Conservation (phyloP, 2,888 invertebrate genomes). For the Noctua pronuba region DNA sequence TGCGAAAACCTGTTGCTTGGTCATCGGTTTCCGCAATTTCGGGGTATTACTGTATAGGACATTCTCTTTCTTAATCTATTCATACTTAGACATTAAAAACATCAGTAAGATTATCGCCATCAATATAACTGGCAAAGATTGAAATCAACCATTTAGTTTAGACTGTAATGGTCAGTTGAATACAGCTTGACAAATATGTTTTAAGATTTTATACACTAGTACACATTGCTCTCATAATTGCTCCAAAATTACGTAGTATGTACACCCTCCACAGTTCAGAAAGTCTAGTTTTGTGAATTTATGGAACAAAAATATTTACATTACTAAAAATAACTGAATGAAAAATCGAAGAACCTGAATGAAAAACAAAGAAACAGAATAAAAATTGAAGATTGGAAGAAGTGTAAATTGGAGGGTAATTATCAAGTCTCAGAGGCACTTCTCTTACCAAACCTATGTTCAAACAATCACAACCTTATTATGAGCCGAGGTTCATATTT, state of each 20-base stretch:
- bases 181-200: slow-evolving; percentile 38
- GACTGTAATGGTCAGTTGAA: slow-evolving; percentile 34
- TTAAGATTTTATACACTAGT: slow-evolving; percentile 32
- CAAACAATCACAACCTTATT: slow-evolving; percentile 86
- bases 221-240: slow-evolving; percentile 36
- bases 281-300: neutral
- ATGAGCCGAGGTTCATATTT: slow-evolving; percentile 80
- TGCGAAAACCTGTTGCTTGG: slow-evolving; percentile 20
- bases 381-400: slow-evolving; percentile 13
- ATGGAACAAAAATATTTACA: slow-evolving; percentile 43
- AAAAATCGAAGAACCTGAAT: neutral
- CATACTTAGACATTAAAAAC: slow-evolving; percentile 49
- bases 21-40: slow-evolving; percentile 23
- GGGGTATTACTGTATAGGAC: slow-evolving; percentile 59
- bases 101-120: slow-evolving; percentile 44
- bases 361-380: slow-evolving; percentile 4
- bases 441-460: slow-evolving; percentile 78
- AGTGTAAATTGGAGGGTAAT: slow-evolving; percentile 46
- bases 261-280: slow-evolving; percentile 53
- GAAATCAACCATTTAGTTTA: slow-evolving; percentile 37
- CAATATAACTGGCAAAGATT: slow-evolving; percentile 45
- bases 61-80: slow-evolving; percentile 49
- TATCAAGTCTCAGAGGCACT: slow-evolving; percentile 78
- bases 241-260: slow-evolving; percentile 58
- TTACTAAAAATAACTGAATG: slow-evolving; percentile 8